These are phyloP conservation scores for Graptemys geographica DNA, from an alignment of 2,797 vertebrate species.

Conservation along the genomic window DNA sequence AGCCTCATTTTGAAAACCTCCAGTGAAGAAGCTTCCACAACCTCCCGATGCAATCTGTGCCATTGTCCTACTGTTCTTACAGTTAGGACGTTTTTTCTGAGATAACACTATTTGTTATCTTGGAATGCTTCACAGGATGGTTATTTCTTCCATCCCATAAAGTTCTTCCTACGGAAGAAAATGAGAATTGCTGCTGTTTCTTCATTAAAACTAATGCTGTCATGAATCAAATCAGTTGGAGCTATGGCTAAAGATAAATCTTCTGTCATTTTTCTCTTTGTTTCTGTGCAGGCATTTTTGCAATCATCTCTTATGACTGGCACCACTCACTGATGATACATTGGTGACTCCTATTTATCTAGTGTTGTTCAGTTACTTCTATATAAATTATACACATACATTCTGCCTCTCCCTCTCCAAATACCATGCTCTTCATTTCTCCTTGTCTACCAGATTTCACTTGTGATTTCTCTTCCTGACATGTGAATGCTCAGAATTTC, in stretches of 20 bases:
- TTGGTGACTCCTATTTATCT: background rate
- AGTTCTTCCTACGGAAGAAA: background rate
- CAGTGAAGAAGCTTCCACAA: too few relatives aligned
- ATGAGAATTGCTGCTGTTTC: background rate
- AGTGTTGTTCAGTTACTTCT: background rate
- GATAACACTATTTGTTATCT: background rate
- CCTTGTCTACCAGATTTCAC: background rate
- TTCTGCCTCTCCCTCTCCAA: background rate
- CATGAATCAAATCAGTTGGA: background rate
- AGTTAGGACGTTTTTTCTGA: too few relatives aligned
- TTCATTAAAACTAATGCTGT: background rate
- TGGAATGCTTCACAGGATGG: background rate
- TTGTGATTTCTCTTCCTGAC: slow-evolving; percentile 35
- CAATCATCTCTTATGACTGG: background rate
- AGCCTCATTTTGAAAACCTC: too few relatives aligned
- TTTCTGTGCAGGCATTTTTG: background rate
- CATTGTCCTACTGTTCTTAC: too few relatives aligned
- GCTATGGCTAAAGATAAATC: accelerated
- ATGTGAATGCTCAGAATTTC: slow-evolving; percentile 34
- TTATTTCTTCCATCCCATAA: background rate
- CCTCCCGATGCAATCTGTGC: too few relatives aligned
- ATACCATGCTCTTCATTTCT: background rate
- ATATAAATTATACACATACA: background rate
- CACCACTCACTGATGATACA: background rate
- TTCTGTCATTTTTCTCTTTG: background rate